Evolutionary conservation across 2,797 vertebrate species (phyloP).

Genomic region (Psittacula derbiana): DNA sequence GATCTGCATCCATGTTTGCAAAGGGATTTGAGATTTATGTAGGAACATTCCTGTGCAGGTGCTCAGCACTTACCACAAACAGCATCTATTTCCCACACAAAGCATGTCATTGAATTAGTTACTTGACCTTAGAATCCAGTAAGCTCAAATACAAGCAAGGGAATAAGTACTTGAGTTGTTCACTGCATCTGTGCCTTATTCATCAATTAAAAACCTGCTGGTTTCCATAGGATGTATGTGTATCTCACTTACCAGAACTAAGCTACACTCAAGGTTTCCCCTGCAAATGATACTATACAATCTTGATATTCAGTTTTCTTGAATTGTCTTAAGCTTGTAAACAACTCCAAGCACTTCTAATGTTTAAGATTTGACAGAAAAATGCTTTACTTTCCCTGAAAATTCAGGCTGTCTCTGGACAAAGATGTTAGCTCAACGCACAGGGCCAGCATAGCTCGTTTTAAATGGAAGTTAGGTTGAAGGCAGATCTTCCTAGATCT

Average conservation of each 20-base stretch:
- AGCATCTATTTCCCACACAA: neutral
- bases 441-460: neutral
- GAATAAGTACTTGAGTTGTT: neutral
- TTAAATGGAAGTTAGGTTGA: neutral
- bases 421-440: neutral
- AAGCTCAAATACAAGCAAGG: slow-evolving; percentile 16
- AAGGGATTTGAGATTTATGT: neutral
- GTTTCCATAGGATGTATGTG: neutral
- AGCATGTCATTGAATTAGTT: neutral
- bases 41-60: neutral
- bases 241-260: neutral
- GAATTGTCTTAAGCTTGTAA: neutral
- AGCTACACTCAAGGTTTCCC: neutral
- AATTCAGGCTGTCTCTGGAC: neutral
- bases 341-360: neutral
- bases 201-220: neutral
- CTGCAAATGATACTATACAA: neutral
- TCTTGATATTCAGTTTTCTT: neutral
- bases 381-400: neutral
- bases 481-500: neutral
- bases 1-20: neutral
- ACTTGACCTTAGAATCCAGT: slow-evolving; percentile 29
- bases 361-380: neutral
- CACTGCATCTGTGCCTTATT: neutral
- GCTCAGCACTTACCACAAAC: neutral